Evolutionary conservation across 1,140 invertebrate species (phyloP).

Genomic region (Sycophaga agraensis): DNA sequence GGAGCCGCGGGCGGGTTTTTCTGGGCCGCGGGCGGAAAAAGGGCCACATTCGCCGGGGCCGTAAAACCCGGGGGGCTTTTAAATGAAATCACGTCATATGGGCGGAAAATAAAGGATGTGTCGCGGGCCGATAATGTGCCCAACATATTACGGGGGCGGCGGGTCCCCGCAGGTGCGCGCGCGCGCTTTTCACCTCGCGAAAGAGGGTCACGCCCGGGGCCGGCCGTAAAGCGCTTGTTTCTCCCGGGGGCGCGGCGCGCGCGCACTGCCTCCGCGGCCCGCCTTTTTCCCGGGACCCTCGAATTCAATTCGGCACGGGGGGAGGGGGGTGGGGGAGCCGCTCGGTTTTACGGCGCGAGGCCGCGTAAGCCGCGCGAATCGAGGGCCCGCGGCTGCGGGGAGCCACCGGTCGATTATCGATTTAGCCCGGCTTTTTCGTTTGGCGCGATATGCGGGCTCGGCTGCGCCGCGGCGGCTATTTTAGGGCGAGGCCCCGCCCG

Average conservation of each 20-base stretch:
- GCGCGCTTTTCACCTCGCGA: too few species aligned
- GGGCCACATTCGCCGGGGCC: neutral
- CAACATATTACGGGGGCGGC: neutral
- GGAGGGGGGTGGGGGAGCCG: neutral
- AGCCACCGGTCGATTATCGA: neutral
- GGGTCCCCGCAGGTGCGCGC: too few species aligned
- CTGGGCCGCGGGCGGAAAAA: too few species aligned
- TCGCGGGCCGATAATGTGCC: constrained; percentile 12
- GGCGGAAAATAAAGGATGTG: constrained; percentile 10
- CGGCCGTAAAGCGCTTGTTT: constrained; percentile 18
- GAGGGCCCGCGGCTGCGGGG: too few species aligned
- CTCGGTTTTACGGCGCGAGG: constrained; percentile 13
- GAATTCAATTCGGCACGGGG: constrained; percentile 25
- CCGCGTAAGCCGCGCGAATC: neutral
- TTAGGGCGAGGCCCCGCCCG: neutral
- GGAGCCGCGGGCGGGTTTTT: too few species aligned
- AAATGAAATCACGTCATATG: constrained; percentile 23
- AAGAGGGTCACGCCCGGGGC: constrained; percentile 4
- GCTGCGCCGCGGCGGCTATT: neutral
- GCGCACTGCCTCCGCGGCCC: neutral
- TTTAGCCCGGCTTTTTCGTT: neutral
- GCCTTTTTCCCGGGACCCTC: constrained; percentile 1
- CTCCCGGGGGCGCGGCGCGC: neutral
- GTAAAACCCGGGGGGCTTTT: neutral
- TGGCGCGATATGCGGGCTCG: neutral